Base-by-base conservation (phyloP, 2,113 vertebrate species). In the Bubo scandiacus region DNA sequence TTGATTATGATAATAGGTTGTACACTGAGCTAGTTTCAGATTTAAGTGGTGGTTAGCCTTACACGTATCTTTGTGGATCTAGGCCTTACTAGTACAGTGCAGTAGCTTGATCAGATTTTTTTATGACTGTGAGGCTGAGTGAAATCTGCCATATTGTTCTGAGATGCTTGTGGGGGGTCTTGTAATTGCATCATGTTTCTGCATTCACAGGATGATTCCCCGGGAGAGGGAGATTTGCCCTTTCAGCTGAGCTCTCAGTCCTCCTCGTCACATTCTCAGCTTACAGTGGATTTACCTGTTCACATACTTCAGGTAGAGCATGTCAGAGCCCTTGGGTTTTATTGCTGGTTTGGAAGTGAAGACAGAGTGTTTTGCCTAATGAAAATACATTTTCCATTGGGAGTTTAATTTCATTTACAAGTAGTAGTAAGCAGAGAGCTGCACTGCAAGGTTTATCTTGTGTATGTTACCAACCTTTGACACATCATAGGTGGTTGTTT, bases 261-360 rank as follows among this genome's bases (percentile, higher is more conserved):
- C 9, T 98, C 99, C 32, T 97, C 98, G 1, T 98, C 98, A 27
- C 99, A 99, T 92, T 98, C 99, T 27, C 98, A 99, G 97, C 98
- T 99, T 55, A 99, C 99, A 4, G 98, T 99, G 12, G 99, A 99
- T 95, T 95, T 99, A 86, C 99, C 99, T 6, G 98, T 99, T 97
- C 99, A 99, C 93, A 99, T 99, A 83, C 98, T 99, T 92, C 99
- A 99, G 99, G 99, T 99, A 94, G 61, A 88, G 30, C 68, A 29
- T 36, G 34, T 84, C 51, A 65, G 26, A 38, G 16, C 6, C 4
- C 0, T 30, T 62, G 38, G 29, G 23, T 79, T 78, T 66, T 84
- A 67, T 85, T 94, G 49, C 47, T 61, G 47, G 34, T 49, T 94
- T 68, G 51, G 52, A 70, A 75, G 45, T 15, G 51, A 91, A 57